Percentiles rank a stretch among this genome's conserved stretches.
Evolutionary conservation across 1,140 invertebrate genomes (phyloP).

Genomic region (Ditylenchus dipsaci): DNA sequence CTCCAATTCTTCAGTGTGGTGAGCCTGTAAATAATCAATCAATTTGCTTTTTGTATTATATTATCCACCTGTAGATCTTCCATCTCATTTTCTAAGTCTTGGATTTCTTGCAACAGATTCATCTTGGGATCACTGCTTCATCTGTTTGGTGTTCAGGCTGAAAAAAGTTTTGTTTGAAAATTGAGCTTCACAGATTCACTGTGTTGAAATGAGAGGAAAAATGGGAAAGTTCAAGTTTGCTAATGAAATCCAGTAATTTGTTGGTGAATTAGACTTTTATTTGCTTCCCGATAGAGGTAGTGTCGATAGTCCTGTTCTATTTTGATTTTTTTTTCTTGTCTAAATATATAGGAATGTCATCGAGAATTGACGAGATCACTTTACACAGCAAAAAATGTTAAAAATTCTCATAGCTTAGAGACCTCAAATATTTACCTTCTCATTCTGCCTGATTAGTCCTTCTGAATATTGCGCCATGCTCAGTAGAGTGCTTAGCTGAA

Average conservation of each 20-base stretch:
- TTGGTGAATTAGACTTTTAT: no score
- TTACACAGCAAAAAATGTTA: not conserved
- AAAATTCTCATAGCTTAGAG: no score
- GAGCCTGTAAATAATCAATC: constrained; percentile 9
- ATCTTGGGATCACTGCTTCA: not conserved
- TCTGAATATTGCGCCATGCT: not conserved
- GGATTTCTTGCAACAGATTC: constrained; percentile 31
- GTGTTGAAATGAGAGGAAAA: no score
- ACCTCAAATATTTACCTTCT: constrained; percentile 16
- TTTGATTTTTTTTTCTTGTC: no score
- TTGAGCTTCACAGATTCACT: not conserved
- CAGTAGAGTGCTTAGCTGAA: constrained; percentile 15
- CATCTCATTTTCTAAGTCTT: constrained; percentile 34
- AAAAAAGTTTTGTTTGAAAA: not conserved
- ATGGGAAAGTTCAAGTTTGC: no score
- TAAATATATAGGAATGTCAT: no score
- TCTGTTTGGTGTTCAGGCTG: constrained; percentile 7
- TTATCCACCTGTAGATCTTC: constrained; percentile 39
- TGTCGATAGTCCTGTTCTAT: no score
- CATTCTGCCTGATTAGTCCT: not conserved
- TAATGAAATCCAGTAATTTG: no score
- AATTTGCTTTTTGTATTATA: constrained; percentile 3
- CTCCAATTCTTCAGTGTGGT: constrained; percentile 32
- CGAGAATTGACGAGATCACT: not conserved
- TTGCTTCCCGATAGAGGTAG: no score